Evolutionary conservation across 2,797 vertebrate species (phyloP), one percentile per base, ranked within the genome.

Genomic region (Tenualosa thibaudeaui): DNA sequence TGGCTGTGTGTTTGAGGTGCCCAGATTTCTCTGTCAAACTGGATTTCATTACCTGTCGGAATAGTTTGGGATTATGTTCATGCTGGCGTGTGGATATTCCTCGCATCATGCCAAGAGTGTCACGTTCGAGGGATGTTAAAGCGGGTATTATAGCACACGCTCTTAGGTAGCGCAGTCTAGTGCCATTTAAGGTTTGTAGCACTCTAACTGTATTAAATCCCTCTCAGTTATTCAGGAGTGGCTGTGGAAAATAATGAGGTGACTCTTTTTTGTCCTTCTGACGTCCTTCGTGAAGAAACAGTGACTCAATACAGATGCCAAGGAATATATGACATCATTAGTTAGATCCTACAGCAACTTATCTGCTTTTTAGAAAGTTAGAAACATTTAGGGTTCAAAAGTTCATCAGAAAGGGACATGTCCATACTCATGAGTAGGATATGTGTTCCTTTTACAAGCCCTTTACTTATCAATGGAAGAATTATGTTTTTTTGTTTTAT

Each of bases 61-160:
- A 84, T 81, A 65, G 83, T 56, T 86, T 86, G 51, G 86, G 86
- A 87, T 89, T 88, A 86, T 81, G 85, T 85, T 85, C 86, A 85
- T 5, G 87, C 89, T 89, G 84, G 83, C 68, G 82, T 85, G 65
- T 54, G 40, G 83, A 88, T 83, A 68, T 85, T 60, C 82, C 82
- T 84, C 82, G 82, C 50, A 10, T 68, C n/a, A 1, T 40, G 71
- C 86, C 86, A 88, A 83, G 43, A 60, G 62, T 31, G 26, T 84
- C 81, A 87, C 58, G 31, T 85, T 83, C 46, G 81, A 71, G 40
- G 40, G 71, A 46, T 46, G 71, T 46, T 46, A 22, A 78, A 78
- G 62, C 15, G 19, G 15, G 24, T 87, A 17, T 78, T 81, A 78
- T 46, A 46, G 71, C 37, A 9, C 40, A 19, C 13, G 17, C 40